Percentiles rank a stretch among this genome's conserved stretches.
Evolutionary conservation across 2,797 vertebrate genomes (phyloP).

Genomic region (Pipistrellus kuhlii): DNA sequence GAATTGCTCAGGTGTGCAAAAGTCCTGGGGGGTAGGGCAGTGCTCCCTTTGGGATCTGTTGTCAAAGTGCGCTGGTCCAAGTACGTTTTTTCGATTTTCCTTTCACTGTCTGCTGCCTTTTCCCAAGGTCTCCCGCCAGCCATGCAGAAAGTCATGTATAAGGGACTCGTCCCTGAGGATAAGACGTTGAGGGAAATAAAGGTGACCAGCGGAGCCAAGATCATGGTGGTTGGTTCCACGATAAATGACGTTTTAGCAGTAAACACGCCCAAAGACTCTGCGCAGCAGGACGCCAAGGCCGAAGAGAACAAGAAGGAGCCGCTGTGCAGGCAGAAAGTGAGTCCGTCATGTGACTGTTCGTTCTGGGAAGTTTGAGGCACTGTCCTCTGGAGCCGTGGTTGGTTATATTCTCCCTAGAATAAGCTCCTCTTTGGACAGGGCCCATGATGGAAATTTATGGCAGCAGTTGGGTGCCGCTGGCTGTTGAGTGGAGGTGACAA

Average conservation of each 20-base stretch:
- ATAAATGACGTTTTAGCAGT: slow-evolving; percentile 99
- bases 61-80: neutral
- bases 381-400: neutral
- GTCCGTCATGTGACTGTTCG: neutral
- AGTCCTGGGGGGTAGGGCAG: neutral
- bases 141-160: slow-evolving; percentile 99
- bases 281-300: slow-evolving; percentile 97
- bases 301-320: slow-evolving; percentile 99
- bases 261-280: slow-evolving; percentile 97
- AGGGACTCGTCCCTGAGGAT: slow-evolving; percentile 97
- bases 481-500: slow-evolving; percentile 77
- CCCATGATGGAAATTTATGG: slow-evolving; percentile 56
- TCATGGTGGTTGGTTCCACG: slow-evolving; percentile 99
- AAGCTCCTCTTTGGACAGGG: slow-evolving; percentile 64
- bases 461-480: slow-evolving; percentile 73
- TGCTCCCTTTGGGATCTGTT: slow-evolving; percentile 7
- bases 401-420: slow-evolving; percentile 50
- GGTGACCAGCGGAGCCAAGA: slow-evolving; percentile 97
- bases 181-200: slow-evolving; percentile 98
- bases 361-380: neutral
- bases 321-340: slow-evolving; percentile 98
- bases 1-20: neutral
- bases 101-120: slow-evolving; percentile 57
- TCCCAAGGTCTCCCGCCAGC: slow-evolving; percentile 96
- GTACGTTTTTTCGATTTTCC: neutral